These are phyloP conservation scores for Auanema freiburgensis DNA, from an alignment of 2,888 invertebrate genomes.

Conservation along the genomic window DNA sequence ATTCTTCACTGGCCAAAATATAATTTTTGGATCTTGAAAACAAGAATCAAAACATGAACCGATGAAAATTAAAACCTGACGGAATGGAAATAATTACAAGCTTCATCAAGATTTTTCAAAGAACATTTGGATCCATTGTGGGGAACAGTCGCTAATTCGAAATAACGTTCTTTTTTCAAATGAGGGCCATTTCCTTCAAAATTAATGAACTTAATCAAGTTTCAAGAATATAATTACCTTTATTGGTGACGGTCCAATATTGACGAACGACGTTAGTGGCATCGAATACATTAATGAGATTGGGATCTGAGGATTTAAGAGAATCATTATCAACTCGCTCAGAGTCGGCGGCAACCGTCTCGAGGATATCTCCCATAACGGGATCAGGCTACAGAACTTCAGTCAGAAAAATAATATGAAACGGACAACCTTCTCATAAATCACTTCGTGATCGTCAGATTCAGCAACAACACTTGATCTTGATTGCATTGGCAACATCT, in stretches of 20 bases:
- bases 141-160: slow-evolving; percentile 20
- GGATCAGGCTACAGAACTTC: slow-evolving; percentile 8
- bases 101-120: slow-evolving; percentile 15
- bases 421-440: slow-evolving; percentile 6
- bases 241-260: slow-evolving; percentile 9
- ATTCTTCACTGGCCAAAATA: slow-evolving; percentile 17
- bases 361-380: slow-evolving; percentile 13
- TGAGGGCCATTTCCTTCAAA: slow-evolving; percentile 9
- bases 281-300: not conserved
- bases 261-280: slow-evolving; percentile 6
- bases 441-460: slow-evolving; percentile 8
- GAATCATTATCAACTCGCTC: not conserved
- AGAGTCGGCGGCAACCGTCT: slow-evolving; percentile 15
- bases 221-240: slow-evolving; percentile 12
- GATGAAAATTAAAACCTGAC: slow-evolving; percentile 3
- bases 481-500: slow-evolving; percentile 18
- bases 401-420: slow-evolving; percentile 1
- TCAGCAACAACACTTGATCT: slow-evolving; percentile 19
- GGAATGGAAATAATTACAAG: slow-evolving; percentile 15
- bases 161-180: slow-evolving; percentile 14
- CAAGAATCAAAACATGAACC: not conserved
- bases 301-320: not conserved
- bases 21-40: slow-evolving; percentile 9
- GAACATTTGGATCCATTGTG: slow-evolving; percentile 17
- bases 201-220: not conserved